Base-by-base conservation (phyloP, 2,888 invertebrate genomes). In the Drosophila nr. perissopoda region DNA sequence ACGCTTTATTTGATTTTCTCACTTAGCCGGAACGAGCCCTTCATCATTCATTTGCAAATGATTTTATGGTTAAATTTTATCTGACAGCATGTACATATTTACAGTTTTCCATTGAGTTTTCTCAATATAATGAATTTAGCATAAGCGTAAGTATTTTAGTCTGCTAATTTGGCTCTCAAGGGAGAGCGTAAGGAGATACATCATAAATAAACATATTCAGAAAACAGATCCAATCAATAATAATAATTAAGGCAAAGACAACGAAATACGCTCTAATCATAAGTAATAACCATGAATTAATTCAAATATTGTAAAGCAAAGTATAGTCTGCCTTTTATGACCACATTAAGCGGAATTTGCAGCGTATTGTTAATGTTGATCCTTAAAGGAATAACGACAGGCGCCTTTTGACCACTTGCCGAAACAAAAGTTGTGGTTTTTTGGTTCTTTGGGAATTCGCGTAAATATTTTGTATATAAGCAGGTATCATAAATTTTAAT, bases 401-500 rank as follows among this genome's bases (percentile, higher is more conserved):
- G 36, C 27, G 18, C 18, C 31, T 18, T 67, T 54, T 67, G 53
- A 67, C 25, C 52, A 34, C 49, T 62, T 27, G 49, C 25, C 25
- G 21, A 49, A 48, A 33, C 27, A 36, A 13, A 31, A 38, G 61
- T 38, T 49, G 29, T 18, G 62, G 69, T 8, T 69, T 52, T 57
- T 36, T 49, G 74, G 40, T 62, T 74, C 83, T 71, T 63, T 60
- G 70, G 69, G 69, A 76, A 71, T 70, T 73, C 62, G 79, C 72
- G 78, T 66, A 68, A 75, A 79, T 85, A 76, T 78, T 79, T 70
- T 78, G 83, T 75, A 76, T 74, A 77, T 77, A 87, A 88, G 76
- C 87, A 83, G 88, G 84, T 85, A 83, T 91, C 89, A 89, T 91
- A 91, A 91, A 91, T 89, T 91, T 89, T 88, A 91, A 91, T 91